These are phyloP conservation scores for Thaleichthys pacificus DNA, from an alignment of 2,797 vertebrate species.

Conservation along the genomic window DNA sequence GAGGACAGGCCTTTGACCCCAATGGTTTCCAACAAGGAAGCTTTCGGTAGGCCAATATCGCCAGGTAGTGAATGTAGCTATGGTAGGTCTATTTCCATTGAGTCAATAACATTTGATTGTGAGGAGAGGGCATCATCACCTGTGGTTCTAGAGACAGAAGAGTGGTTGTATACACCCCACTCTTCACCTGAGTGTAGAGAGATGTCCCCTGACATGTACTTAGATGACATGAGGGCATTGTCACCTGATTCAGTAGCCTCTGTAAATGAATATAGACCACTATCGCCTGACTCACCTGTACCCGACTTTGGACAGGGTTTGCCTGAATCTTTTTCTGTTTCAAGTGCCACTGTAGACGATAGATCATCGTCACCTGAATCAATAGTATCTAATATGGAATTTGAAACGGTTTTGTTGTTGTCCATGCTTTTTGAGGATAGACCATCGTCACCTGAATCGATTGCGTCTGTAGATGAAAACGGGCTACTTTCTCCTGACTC, in stretches of 20 bases:
- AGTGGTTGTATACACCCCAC: constrained; percentile 36
- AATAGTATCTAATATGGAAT: constrained; percentile 38
- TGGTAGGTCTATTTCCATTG: constrained; percentile 50
- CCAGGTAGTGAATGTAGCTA: constrained; percentile 47
- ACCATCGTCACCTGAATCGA: constrained; percentile 33
- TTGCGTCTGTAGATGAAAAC: constrained; percentile 11
- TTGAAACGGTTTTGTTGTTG: constrained; percentile 20
- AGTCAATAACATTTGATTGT: constrained; percentile 51
- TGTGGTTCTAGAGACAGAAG: constrained; percentile 32
- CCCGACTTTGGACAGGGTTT: constrained; percentile 25
- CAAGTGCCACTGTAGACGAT: not conserved
- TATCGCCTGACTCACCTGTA: constrained; percentile 42
- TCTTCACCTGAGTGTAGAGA: constrained; percentile 20
- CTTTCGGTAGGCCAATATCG: constrained; percentile 65
- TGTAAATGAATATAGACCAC: constrained; percentile 11
- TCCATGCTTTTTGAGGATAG: constrained; percentile 31
- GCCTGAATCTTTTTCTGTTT: constrained; percentile 25
- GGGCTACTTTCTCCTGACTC: constrained; percentile 15
- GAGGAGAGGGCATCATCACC: constrained; percentile 59
- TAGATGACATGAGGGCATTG: constrained; percentile 33
- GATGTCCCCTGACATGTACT: constrained; percentile 30
- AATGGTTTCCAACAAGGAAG: constrained; percentile 66
- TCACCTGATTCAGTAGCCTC: constrained; percentile 43
- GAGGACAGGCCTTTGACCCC: constrained; percentile 62
- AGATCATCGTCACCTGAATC: constrained; percentile 50